Evolutionary conservation across 2,113 vertebrate species (phyloP), one percentile per base, ranked within the genome.

Genomic region (Peromyscus leucopus): DNA sequence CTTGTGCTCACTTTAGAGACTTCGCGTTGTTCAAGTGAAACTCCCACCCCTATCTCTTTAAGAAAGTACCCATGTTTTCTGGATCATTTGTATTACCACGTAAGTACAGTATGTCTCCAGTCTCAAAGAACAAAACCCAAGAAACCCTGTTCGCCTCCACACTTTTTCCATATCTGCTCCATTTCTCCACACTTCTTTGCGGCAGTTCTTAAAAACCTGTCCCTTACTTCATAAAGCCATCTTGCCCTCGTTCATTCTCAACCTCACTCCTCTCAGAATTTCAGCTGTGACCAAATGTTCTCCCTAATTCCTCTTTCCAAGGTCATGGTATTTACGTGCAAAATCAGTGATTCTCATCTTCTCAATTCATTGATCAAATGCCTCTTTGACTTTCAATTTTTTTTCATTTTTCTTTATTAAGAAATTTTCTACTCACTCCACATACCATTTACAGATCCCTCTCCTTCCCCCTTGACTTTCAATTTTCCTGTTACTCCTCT

Each of bases 181-280:
- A 16, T 78, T 93, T 96, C 55, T 92, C 21, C 59, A 5, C 10
- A 51, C 2, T n/a, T 8, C 46, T 75, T 89, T 24, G 61, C 0
- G 72, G 24, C 1, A 69, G 39, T 21, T 93, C 61, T 90, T 67
- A 42, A 89, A 79, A 82, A 82, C 76, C 39, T 48, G 71, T 8
- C 17, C 28, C 57, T 89, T 46, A 36, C 8, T 93, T 91, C 59
- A 4, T 79, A 83, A 74, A 95, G n/a, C 59, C 4, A 89, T 7
- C 92, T 0, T 11, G n/a, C 0, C 95, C 97, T 95, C 94, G 61
- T 91, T 86, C 61, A 87, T 92, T 87, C 55, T 69, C 24, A 83
- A 91, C 82, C 48, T 5, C 21, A 24, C 1, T 69, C 5, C 24
- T 94, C 26, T 46, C 16, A 63, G 67, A 46, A 10, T 92, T 61